phyloP scores from a whole-genome alignment of 2,797 vertebrate genomes.

The Ciconia nigra region DNA sequence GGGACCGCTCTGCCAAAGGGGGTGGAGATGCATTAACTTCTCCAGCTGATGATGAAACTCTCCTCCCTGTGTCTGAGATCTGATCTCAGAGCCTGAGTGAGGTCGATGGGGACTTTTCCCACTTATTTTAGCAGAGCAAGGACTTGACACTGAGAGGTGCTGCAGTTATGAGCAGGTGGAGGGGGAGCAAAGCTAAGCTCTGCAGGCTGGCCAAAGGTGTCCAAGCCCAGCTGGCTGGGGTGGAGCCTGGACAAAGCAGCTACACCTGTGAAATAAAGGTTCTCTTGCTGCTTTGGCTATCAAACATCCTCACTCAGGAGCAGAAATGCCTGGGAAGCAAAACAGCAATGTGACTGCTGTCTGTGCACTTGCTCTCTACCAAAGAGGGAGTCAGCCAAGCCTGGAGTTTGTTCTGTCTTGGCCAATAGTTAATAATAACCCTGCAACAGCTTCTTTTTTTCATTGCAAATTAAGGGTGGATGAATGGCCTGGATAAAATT shows the following conservation, averaged over 20 bases:
- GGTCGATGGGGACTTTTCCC: neutral
- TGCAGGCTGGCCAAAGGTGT: neutral
- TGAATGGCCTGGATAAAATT: slow-evolving; percentile 54
- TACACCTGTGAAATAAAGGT: neutral
- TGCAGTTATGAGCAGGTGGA: rapidly evolving
- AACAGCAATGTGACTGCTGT: neutral
- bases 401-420: slow-evolving; percentile 39
- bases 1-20: neutral
- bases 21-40: rapidly evolving
- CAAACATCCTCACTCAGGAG: neutral
- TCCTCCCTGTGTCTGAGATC: neutral
- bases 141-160: neutral
- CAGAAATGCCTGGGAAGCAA: neutral
- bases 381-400: slow-evolving; percentile 28
- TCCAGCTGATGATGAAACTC: neutral
- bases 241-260: neutral
- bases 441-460: neutral
- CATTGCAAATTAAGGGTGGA: slow-evolving; percentile 9
- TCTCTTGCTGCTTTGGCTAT: neutral
- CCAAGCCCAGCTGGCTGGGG: neutral
- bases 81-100: neutral
- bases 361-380: slow-evolving; percentile 24
- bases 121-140: neutral
- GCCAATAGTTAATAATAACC: slow-evolving; percentile 55
- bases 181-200: neutral